Conservation (phyloP, 2,888 invertebrate species). For the Sarcophaga rosellei region DNA sequence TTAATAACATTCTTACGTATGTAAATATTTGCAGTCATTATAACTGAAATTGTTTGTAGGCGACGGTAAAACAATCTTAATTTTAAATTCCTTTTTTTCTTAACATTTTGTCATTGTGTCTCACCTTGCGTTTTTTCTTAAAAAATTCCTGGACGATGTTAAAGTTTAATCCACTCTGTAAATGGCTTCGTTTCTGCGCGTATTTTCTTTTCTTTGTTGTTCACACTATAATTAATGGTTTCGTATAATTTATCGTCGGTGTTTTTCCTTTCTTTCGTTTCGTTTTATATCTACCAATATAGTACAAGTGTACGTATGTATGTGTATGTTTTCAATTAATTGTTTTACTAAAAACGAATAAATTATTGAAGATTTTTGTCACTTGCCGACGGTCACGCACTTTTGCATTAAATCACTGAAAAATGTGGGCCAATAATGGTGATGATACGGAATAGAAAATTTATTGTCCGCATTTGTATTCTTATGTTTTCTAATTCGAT, state of each 20-base stretch:
- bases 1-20: too few species aligned
- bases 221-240: slow-evolving; percentile 21
- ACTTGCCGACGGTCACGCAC: slow-evolving; percentile 74
- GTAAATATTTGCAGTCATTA: too few species aligned
- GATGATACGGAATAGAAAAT: background rate
- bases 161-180: slow-evolving; percentile 68
- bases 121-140: slow-evolving; percentile 64
- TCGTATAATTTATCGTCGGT: slow-evolving; percentile 29
- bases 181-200: too few species aligned
- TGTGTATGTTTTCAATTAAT: slow-evolving; percentile 31
- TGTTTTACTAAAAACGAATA: slow-evolving; percentile 20
- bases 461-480: background rate
- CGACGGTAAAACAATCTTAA: background rate
- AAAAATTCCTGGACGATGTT: slow-evolving; percentile 40
- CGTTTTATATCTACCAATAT: background rate
- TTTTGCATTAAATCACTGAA: slow-evolving; percentile 73
- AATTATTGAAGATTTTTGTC: slow-evolving; percentile 50
- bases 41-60: too few species aligned
- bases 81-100: background rate
- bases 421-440: slow-evolving; percentile 3
- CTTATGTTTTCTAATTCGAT: background rate
- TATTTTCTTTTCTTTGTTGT: background rate
- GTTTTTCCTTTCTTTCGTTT: background rate
- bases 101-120: slow-evolving; percentile 7
- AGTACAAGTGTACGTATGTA: background rate